These are phyloP conservation scores for Girardinus metallicus DNA, from an alignment of 2,797 vertebrate species.

Conservation along the genomic window DNA sequence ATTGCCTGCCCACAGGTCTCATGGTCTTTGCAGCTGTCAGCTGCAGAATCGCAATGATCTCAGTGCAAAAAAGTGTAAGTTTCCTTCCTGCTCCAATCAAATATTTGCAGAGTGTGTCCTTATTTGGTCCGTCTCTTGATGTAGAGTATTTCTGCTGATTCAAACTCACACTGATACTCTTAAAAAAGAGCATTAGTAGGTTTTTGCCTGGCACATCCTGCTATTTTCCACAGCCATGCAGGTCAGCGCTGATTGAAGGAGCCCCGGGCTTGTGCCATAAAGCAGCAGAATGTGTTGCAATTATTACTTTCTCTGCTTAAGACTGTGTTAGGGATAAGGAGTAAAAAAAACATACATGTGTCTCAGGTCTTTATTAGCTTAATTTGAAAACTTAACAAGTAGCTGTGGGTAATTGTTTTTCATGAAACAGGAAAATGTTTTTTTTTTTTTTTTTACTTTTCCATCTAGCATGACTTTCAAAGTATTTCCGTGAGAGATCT, in stretches of 20 bases:
- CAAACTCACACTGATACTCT: not conserved
- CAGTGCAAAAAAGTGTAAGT: not conserved
- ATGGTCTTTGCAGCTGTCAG: not conserved
- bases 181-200: not conserved
- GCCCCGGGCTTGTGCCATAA: not conserved
- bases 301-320: not conserved
- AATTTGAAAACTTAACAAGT: not conserved
- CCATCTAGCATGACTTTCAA: not conserved
- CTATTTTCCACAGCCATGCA: not conserved
- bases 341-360: not conserved
- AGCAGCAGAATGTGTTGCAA: not conserved
- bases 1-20: not conserved
- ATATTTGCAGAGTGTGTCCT: not conserved
- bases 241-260: not conserved
- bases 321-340: not conserved
- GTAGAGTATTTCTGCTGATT: not conserved
- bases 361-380: not conserved
- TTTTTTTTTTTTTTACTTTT: not conserved
- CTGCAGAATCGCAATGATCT: not conserved
- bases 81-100: not conserved
- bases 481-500: not conserved
- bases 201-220: not conserved
- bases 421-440: not conserved
- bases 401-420: not conserved
- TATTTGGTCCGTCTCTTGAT: not conserved